Percentiles rank a stretch among this genome's conserved stretches.
These are phyloP conservation scores for Nettapus auritus DNA, from an alignment of 2,113 vertebrate genomes.

Conservation along the genomic window DNA sequence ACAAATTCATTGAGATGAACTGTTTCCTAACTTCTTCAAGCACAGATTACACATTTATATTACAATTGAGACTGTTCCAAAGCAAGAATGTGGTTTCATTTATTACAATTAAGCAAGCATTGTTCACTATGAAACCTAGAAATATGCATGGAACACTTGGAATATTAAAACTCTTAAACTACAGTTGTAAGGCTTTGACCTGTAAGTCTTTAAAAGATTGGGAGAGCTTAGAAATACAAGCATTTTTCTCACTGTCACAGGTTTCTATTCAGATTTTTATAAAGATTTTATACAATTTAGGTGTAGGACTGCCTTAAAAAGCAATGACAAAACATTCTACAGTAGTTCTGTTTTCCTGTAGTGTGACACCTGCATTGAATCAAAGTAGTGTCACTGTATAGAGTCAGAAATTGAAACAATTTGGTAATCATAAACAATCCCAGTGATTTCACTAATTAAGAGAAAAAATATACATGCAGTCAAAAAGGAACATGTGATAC, in stretches of 20 bases:
- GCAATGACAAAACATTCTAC: neutral
- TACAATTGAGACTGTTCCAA: neutral
- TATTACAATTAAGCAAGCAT: neutral
- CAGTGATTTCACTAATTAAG: neutral
- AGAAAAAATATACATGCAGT: neutral
- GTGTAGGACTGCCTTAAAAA: neutral
- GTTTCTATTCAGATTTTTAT: neutral
- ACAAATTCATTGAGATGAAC: neutral
- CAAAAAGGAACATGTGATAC: neutral
- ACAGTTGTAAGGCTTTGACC: neutral
- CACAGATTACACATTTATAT: neutral
- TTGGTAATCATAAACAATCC: neutral
- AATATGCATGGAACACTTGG: neutral
- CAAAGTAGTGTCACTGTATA: neutral
- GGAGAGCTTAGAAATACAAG: neutral
- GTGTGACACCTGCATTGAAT: neutral
- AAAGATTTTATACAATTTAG: neutral
- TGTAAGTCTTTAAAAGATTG: neutral
- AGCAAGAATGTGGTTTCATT: neutral
- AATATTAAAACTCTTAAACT: neutral
- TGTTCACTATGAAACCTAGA: neutral
- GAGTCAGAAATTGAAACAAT: neutral
- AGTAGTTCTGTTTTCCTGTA: neutral
- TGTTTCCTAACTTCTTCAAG: neutral
- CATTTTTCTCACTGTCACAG: neutral